These are phyloP conservation scores for Rhegmatorhina hoffmannsi DNA, from an alignment of 2,113 vertebrate species.

Conservation along the genomic window DNA sequence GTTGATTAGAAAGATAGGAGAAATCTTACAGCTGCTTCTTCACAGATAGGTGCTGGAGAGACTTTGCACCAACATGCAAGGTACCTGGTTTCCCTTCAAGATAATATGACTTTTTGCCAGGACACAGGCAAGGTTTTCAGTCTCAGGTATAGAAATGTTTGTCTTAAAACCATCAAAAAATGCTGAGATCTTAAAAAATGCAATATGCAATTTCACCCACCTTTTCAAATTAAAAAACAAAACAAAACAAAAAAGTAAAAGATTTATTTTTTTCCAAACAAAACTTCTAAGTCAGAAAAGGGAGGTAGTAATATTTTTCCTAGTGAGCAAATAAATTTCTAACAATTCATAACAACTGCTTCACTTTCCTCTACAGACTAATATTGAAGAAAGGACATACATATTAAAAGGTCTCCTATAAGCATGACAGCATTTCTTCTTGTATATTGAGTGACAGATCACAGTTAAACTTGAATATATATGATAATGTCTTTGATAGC, in stretches of 20 bases:
- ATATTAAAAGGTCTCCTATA: neutral
- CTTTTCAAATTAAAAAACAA: neutral
- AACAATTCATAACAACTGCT: neutral
- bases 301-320: neutral
- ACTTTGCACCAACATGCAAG: neutral
- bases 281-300: neutral
- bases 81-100: neutral
- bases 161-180: rapidly evolving
- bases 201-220: neutral
- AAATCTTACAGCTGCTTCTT: neutral
- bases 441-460: neutral
- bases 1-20: neutral
- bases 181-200: neutral
- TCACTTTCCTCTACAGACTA: neutral
- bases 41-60: too few relatives aligned
- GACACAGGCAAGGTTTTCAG: neutral
- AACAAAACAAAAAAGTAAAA: neutral
- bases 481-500: neutral
- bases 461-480: neutral
- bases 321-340: neutral
- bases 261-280: neutral
- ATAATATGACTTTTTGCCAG: neutral
- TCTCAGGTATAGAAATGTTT: neutral
- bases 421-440: neutral
- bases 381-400: neutral